Evolutionary conservation across 2,113 vertebrate species (phyloP), one percentile per base, ranked within the genome.

Genomic region (Hemichromis elongatus): DNA sequence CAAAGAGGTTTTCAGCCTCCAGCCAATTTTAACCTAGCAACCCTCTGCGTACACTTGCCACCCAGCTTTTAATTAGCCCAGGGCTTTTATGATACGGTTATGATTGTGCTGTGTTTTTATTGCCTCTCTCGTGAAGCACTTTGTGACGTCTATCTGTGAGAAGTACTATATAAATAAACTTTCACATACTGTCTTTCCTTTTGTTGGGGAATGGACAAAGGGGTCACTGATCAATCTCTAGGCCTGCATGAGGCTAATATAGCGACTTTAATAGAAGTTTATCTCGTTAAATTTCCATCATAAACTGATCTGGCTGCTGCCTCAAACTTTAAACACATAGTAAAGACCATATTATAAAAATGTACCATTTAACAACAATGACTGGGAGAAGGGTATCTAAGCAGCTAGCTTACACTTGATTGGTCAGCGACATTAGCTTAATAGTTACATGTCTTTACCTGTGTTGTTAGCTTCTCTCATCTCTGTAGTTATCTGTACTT

Each of bases 31-130:
- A 9, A 52, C 18, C 47, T 6, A 47, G 47, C 47, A 50, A 19
- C 14, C 14, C 2, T 13, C 45, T 16, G 6, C 45, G 3, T 9
- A 35, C 14, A 47, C 45, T 16, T 18, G 45, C 14, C 45, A 47
- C 12, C 45, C 14, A 3, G 35, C 35, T 35, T 9, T 8, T 35
- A 35, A 35, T 35, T 35, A 35, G 35, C 16, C 59, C 59, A 0
- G 59, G 2, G 30, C 30, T 61, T 61, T 35, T 35, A 0, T 33
- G 57, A 59, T 19, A 26, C 56, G 30, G 0, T 59, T 33, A 19
- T 61, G 16, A 61, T 4, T 19, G 57, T 35, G 8, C 35, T 35
- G 8, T 35, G 35, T 35, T 0, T 33, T 35, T 7, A 16, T 35
- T 0, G 19, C 28, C 57, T 61, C 28, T 61, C 57, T 61, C n/a